These are phyloP conservation scores for Anadara kagoshimensis DNA, from an alignment of 1,140 invertebrate genomes.

Conservation along the genomic window DNA sequence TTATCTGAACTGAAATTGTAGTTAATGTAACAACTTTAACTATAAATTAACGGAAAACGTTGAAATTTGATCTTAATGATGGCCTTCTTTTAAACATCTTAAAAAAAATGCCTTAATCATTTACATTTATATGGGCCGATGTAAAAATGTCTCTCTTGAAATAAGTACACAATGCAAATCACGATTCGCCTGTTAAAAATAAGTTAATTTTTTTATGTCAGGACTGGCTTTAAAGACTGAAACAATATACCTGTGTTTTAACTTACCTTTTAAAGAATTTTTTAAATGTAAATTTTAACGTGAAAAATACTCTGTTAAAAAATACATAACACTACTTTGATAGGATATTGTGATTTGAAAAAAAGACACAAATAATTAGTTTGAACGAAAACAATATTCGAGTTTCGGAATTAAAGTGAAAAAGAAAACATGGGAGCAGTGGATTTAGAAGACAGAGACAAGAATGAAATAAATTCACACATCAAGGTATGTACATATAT, in stretches of 20 bases:
- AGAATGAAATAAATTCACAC: not conserved
- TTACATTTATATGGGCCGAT: no score
- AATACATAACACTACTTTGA: not conserved
- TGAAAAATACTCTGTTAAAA: no score
- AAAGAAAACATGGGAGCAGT: not conserved
- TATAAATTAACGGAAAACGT: no score
- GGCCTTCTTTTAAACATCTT: no score
- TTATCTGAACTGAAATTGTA: no score
- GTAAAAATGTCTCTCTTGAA: no score
- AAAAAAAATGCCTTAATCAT: no score
- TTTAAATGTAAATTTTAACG: not conserved
- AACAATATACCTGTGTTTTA: not conserved
- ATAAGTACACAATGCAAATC: not conserved
- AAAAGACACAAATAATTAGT: no score
- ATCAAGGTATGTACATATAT: not conserved
- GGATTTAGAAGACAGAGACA: conserved; percentile 5
- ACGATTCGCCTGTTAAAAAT: not conserved
- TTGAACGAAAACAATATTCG: no score
- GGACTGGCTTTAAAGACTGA: not conserved
- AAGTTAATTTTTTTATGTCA: not conserved
- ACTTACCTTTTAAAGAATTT: not conserved
- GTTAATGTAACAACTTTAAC: no score
- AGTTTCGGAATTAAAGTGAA: not conserved
- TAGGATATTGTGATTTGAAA: no score
- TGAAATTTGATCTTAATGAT: no score